These are phyloP conservation scores for Calyptomena viridis DNA, from an alignment of 2,113 vertebrate genomes.

Conservation along the genomic window DNA sequence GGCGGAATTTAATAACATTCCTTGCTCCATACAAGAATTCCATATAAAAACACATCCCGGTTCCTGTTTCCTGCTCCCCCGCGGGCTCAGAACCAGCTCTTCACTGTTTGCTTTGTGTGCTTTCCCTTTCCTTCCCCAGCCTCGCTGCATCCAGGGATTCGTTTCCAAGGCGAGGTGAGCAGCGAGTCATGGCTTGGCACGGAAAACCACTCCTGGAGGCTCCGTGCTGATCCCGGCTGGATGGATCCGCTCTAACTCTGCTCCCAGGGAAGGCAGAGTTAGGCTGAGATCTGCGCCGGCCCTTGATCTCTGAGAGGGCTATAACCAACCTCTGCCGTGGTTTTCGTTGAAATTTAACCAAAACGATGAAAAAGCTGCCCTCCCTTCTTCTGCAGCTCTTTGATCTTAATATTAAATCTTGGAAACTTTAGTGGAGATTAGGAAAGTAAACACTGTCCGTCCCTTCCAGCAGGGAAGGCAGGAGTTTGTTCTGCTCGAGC, in stretches of 20 bases:
- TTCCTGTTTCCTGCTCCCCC: background rate
- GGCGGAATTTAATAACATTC: background rate
- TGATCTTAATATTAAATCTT: background rate
- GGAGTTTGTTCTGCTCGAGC: background rate
- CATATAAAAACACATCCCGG: rapidly evolving
- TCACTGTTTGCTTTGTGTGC: background rate
- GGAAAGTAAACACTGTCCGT: background rate
- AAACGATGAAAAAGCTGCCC: background rate
- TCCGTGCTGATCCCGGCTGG: background rate
- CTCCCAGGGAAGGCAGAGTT: background rate
- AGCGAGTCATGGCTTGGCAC: background rate
- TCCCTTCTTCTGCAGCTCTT: background rate
- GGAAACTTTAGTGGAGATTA: background rate
- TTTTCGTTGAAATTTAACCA: background rate
- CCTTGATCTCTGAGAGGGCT: background rate
- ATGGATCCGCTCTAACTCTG: background rate
- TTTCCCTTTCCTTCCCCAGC: background rate
- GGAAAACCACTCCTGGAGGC: background rate
- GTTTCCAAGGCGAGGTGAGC: background rate
- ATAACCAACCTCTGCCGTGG: rapidly evolving
- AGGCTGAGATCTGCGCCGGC: too few species aligned
- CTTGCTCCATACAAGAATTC: background rate
- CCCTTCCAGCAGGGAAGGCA: background rate
- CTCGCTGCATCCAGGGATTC: background rate
- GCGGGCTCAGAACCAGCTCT: background rate